Percentiles rank a stretch among this genome's conserved stretches.
These are phyloP conservation scores for Pararge aegeria DNA, from an alignment of 1,140 invertebrate species.

Conservation along the genomic window DNA sequence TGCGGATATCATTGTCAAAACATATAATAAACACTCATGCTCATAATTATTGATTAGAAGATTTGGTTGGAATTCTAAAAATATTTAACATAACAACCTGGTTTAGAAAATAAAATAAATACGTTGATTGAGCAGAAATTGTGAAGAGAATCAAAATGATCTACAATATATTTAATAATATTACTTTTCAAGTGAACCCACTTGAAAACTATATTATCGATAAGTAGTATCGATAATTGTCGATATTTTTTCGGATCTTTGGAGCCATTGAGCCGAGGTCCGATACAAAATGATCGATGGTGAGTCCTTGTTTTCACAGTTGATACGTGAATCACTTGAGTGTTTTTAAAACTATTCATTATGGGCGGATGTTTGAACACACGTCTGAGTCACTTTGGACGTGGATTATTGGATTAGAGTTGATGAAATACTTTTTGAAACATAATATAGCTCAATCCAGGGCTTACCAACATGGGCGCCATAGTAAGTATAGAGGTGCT, in stretches of 20 bases:
- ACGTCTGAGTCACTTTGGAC: background rate
- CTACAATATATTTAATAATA: too few relatives aligned
- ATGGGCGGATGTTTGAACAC: slow-evolving; percentile 17
- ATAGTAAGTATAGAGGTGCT: too few relatives aligned
- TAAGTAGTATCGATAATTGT: background rate
- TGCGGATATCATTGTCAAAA: too few relatives aligned
- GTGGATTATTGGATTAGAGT: slow-evolving; percentile 3
- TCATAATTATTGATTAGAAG: too few relatives aligned
- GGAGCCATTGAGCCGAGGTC: slow-evolving; percentile 37
- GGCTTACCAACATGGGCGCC: too few relatives aligned
- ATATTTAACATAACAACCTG: too few relatives aligned
- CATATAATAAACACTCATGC: too few relatives aligned
- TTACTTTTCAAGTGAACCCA: background rate
- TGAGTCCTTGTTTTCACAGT: slow-evolving; percentile 70
- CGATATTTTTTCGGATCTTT: background rate
- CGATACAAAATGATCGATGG: slow-evolving; percentile 59
- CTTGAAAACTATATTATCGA: background rate
- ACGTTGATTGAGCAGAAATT: too few relatives aligned
- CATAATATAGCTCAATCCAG: too few relatives aligned
- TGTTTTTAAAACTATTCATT: slow-evolving; percentile 18
- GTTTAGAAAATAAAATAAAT: too few relatives aligned
- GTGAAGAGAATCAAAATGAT: too few relatives aligned
- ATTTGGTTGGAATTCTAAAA: too few relatives aligned
- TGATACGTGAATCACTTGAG: slow-evolving; percentile 1
- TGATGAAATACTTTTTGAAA: background rate